Conservation (phyloP, 2,888 invertebrate genomes). For the Cephonodes hylas region DNA sequence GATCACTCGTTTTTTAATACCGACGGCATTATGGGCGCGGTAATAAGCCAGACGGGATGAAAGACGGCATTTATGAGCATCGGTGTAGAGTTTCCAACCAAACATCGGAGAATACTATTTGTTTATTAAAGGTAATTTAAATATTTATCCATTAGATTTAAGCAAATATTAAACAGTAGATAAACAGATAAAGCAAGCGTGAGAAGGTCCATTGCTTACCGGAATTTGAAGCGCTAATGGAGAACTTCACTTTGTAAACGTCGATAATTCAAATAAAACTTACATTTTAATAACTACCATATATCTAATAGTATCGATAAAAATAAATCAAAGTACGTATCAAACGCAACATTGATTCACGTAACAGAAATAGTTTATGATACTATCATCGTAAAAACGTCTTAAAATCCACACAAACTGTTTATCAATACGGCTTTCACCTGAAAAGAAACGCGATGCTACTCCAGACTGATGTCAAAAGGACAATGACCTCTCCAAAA, state of each 20-base stretch:
- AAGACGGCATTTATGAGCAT: slow-evolving; percentile 66
- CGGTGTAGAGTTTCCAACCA: slow-evolving; percentile 64
- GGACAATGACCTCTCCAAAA: slow-evolving; percentile 55
- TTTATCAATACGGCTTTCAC: slow-evolving; percentile 11
- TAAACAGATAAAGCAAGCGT: slow-evolving; percentile 38
- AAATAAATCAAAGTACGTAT: background rate
- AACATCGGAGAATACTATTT: slow-evolving; percentile 48
- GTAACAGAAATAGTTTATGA: background rate
- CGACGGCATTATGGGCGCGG: slow-evolving; percentile 27
- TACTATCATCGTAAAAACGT: background rate
- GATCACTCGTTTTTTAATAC: slow-evolving; percentile 35
- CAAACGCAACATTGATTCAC: background rate
- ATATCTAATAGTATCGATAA: no score
- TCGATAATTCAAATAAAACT: background rate
- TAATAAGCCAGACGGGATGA: slow-evolving; percentile 68
- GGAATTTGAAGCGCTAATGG: slow-evolving; percentile 15
- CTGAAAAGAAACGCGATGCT: slow-evolving; percentile 29
- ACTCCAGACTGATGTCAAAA: slow-evolving; percentile 58
- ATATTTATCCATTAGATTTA: slow-evolving; percentile 53
- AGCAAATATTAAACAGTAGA: slow-evolving; percentile 35
- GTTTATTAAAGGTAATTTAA: slow-evolving; percentile 60
- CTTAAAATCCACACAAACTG: slow-evolving; percentile 4
- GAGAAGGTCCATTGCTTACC: slow-evolving; percentile 31
- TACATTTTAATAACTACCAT: no score
- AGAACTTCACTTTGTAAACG: no score